Evolutionary conservation across 2,888 invertebrate genomes (phyloP), one percentile per base, ranked within the genome.

Genomic region (Rhynchonema sp.): DNA sequence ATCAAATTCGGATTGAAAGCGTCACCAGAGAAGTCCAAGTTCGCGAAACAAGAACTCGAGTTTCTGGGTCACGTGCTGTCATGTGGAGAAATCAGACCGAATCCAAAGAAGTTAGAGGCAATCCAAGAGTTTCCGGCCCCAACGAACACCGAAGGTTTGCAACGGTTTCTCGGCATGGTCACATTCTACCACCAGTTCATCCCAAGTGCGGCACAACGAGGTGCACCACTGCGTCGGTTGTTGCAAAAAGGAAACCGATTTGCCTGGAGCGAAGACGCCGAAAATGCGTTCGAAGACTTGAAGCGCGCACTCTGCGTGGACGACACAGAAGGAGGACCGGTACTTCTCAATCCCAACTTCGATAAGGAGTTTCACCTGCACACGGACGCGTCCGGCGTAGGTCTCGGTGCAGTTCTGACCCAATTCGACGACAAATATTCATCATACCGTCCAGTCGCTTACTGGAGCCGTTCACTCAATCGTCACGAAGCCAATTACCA

Each of bases 61-160:
- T 68, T 63, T 56, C 57, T 67, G 13, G 67, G 68, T 1, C 63
- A 66, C n/a, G 29, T 55, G 1, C 22, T 55, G 3, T 29, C 29
- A 6, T 3, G 22, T 3, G 27, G 27, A 3, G 54, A 27, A 13
- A 27, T 54, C 28, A 54, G 6, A 6, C 55, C 55, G 1, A 30
- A 55, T 28, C 29, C 29, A 29, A 23, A 55, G 1, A 55, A 55
- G n/a, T 3, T 55, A 1, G n/a, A 28, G 29, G 55, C 23, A 1
- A n/a, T 55, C 2, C 20, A 13, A 1, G 26, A 55, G n/a, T 55
- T 28, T 28, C 55, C 55, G 2, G 23, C 22, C 2, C 55, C 55
- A 9, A 22, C 28, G 1, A 55, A 3, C 1, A 23, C 6, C 22
- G 29, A 26, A 2, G 29, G 3, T 13, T 20, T 29, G 1, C 28